phyloP scores from a whole-genome alignment of 2,113 vertebrate genomes.

The Myocastor coypus region DNA sequence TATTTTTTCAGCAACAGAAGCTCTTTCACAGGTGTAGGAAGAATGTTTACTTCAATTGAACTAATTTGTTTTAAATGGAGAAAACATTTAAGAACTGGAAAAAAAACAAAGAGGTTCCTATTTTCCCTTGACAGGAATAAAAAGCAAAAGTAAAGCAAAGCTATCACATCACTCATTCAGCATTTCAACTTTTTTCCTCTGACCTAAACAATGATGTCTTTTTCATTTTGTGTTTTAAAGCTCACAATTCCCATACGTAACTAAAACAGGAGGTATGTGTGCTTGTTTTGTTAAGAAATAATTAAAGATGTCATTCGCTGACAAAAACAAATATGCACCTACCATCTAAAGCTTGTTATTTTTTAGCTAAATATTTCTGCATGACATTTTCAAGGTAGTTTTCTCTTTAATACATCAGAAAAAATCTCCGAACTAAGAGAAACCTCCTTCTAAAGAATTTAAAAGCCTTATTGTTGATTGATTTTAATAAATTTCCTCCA shows the following conservation, averaged over 20 bases:
- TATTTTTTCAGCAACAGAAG: conserved; percentile 45
- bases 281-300: conserved; percentile 38
- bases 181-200: not conserved
- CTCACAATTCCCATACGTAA: not conserved
- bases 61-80: conserved; percentile 70
- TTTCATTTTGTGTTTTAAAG: conserved; percentile 46
- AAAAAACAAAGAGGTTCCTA: conserved; percentile 1
- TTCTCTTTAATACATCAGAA: not conserved
- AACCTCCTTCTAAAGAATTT: conserved; percentile 38
- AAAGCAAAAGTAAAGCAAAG: not conserved
- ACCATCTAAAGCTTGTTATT: conserved; percentile 20
- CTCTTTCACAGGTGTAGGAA: conserved; percentile 61
- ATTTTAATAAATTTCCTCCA: conserved; percentile 33
- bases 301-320: conserved; percentile 55
- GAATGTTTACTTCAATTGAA: conserved; percentile 57
- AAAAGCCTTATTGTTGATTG: conserved; percentile 3
- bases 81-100: conserved; percentile 61
- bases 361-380: not conserved
- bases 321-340: conserved; percentile 35
- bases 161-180: not conserved
- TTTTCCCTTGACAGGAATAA: conserved; percentile 32
- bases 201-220: not conserved
- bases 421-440: conserved; percentile 30
- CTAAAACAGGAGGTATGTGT: conserved; percentile 45
- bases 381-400: not conserved